phyloP scores from a whole-genome alignment of 1,140 invertebrate genomes.

The Drosophila pandora region DNA sequence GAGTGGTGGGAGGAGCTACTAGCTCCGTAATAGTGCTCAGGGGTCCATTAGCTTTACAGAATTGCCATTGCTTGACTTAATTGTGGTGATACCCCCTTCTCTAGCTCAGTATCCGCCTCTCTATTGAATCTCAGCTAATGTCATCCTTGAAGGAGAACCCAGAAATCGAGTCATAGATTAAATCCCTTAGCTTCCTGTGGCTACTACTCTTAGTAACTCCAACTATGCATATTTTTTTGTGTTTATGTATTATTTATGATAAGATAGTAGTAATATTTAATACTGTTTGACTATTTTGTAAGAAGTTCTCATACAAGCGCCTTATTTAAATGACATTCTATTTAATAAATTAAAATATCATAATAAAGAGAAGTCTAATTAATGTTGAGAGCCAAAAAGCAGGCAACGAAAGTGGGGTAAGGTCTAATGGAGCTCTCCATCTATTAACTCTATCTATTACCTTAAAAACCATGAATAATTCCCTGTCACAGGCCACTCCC shows the following conservation, averaged over 20 bases:
- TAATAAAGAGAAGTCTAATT: constrained; percentile 17
- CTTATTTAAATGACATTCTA: constrained; percentile 63
- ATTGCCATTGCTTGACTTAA: constrained; percentile 57
- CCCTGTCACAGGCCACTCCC: not conserved
- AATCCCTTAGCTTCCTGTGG: constrained; percentile 12
- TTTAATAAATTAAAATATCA: constrained; percentile 58
- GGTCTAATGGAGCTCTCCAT: not conserved
- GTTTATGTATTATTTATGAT: constrained; percentile 21
- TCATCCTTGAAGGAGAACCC: constrained; percentile 8
- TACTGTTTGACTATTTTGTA: constrained; percentile 73
- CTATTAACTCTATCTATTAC: not conserved
- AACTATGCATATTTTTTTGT: constrained; percentile 12
- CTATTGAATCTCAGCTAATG: constrained; percentile 2
- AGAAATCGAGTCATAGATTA: constrained; percentile 75
- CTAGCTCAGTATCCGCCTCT: no score
- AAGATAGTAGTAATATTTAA: constrained; percentile 28
- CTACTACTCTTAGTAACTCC: constrained; percentile 3
- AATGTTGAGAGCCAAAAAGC: constrained; percentile 55
- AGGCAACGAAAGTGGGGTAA: constrained; percentile 44
- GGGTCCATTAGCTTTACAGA: constrained; percentile 51
- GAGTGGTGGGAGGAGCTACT: not conserved
- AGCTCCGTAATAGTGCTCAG: constrained; percentile 44
- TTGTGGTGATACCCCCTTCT: constrained; percentile 2
- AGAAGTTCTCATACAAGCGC: constrained; percentile 22
- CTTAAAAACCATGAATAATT: not conserved